phyloP scores from a whole-genome alignment of 2,113 vertebrate genomes.

The Dipodomys merriami region DNA sequence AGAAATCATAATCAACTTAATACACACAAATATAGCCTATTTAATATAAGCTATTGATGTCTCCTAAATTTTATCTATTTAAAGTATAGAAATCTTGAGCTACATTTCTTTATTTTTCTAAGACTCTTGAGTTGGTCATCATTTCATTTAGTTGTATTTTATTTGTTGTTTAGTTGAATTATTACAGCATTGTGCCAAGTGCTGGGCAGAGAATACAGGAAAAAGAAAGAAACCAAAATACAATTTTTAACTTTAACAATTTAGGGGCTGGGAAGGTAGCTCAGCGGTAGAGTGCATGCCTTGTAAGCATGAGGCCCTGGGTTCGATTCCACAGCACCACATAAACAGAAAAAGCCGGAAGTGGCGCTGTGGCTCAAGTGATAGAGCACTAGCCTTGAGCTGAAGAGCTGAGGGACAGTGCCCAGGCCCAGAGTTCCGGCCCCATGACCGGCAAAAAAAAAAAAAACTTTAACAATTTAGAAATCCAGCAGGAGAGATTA shows the following conservation, averaged over 20 bases:
- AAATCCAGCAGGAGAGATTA: background rate
- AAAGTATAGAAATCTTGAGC: background rate
- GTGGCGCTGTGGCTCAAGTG: no score
- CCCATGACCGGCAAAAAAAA: no score
- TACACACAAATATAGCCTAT: no score
- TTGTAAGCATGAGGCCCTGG: no score
- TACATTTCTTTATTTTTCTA: conserved; percentile 1
- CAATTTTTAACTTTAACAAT: background rate
- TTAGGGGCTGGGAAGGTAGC: no score
- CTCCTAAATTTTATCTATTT: background rate
- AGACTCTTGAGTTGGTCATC: background rate
- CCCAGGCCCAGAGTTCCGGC: no score
- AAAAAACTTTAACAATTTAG: background rate
- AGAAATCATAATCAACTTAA: no score
- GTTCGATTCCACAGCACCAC: no score
- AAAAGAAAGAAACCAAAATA: background rate
- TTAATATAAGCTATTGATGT: background rate
- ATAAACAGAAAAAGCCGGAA: no score
- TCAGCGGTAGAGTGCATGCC: no score
- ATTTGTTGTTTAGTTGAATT: background rate
- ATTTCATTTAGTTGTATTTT: background rate
- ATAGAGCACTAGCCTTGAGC: no score
- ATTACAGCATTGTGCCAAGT: background rate
- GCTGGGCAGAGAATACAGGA: background rate
- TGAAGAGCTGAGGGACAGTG: no score